Percentiles rank a stretch among this genome's conserved stretches.
phyloP scores from a whole-genome alignment of 2,888 invertebrate genomes.

The Amphiduros pacificus region DNA sequence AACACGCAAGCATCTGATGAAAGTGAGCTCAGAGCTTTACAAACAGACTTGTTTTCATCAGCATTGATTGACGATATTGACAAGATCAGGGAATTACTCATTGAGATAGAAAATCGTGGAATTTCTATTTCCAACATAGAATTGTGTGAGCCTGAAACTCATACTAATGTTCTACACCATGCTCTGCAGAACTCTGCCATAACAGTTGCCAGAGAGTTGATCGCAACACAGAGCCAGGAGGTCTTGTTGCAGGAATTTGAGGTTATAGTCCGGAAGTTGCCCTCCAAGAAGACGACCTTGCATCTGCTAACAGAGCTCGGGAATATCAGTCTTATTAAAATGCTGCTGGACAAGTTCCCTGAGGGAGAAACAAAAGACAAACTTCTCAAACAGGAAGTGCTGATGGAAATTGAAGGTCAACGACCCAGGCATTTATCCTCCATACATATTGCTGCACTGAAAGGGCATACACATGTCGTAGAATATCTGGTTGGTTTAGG shows the following conservation, averaged over 20 bases:
- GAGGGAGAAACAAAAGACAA: not conserved
- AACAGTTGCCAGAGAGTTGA: slow-evolving; percentile 11
- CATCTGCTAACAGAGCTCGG: slow-evolving; percentile 46
- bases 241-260: slow-evolving; percentile 22
- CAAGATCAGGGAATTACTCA: too few species aligned
- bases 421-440: slow-evolving; percentile 36
- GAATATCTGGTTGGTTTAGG: slow-evolving; percentile 21
- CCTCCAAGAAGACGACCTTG: slow-evolving; percentile 42
- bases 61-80: too few species aligned
- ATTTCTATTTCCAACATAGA: too few species aligned
- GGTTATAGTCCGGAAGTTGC: slow-evolving; percentile 15
- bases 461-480: slow-evolving; percentile 29
- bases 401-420: slow-evolving; percentile 47
- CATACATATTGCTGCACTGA: slow-evolving; percentile 35
- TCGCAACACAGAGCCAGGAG: not conserved
- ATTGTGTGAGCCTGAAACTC: too few species aligned
- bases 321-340: slow-evolving; percentile 30
- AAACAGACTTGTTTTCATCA: too few species aligned
- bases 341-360: slow-evolving; percentile 14
- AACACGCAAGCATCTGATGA: too few species aligned
- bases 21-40: too few species aligned
- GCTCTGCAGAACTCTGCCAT: slow-evolving; percentile 15
- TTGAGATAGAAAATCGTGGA: too few species aligned
- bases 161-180: slow-evolving; percentile 17
- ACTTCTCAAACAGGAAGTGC: slow-evolving; percentile 15